These are phyloP conservation scores for Microtus oregoni DNA, from an alignment of 2,113 vertebrate genomes.

Conservation along the genomic window DNA sequence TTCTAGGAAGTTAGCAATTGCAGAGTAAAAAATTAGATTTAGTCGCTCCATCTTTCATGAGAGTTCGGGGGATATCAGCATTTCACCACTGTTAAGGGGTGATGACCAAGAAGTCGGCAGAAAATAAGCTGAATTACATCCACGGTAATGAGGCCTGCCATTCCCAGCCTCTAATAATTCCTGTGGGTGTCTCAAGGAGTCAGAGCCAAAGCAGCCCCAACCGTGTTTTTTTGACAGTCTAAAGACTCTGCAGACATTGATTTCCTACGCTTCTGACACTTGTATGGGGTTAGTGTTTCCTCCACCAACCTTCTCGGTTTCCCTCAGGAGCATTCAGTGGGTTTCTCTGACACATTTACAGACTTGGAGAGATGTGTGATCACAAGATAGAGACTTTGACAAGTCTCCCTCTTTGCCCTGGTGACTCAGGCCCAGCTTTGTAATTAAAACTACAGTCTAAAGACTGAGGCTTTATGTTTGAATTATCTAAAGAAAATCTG, in stretches of 20 bases:
- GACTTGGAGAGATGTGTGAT: slow-evolving; percentile 63
- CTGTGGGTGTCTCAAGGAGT: slow-evolving; percentile 52
- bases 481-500: slow-evolving; percentile 68
- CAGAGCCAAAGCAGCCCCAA: slow-evolving; percentile 18
- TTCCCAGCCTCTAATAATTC: slow-evolving; percentile 61
- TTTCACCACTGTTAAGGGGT: slow-evolving; percentile 74
- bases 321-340: slow-evolving; percentile 60
- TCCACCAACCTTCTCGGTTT: slow-evolving; percentile 72
- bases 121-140: slow-evolving; percentile 74
- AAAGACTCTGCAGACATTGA: slow-evolving; percentile 12
- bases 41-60: slow-evolving; percentile 60
- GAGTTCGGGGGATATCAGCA: slow-evolving; percentile 64
- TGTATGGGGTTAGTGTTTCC: slow-evolving; percentile 72
- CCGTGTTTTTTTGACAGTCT: slow-evolving; percentile 55
- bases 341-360: slow-evolving; percentile 79
- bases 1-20: slow-evolving; percentile 70
- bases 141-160: slow-evolving; percentile 52
- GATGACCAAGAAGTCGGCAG: slow-evolving; percentile 74
- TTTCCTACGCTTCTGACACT: slow-evolving; percentile 74
- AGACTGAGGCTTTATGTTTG: slow-evolving; percentile 65
- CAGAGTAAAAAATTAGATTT: slow-evolving; percentile 66
- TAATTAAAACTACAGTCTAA: slow-evolving; percentile 71
- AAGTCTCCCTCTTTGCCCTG: slow-evolving; percentile 41
- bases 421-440: slow-evolving; percentile 56
- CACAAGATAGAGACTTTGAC: slow-evolving; percentile 71